Base-by-base conservation (phyloP, 1,140 invertebrate species). In the Euglossa dilemma region DNA sequence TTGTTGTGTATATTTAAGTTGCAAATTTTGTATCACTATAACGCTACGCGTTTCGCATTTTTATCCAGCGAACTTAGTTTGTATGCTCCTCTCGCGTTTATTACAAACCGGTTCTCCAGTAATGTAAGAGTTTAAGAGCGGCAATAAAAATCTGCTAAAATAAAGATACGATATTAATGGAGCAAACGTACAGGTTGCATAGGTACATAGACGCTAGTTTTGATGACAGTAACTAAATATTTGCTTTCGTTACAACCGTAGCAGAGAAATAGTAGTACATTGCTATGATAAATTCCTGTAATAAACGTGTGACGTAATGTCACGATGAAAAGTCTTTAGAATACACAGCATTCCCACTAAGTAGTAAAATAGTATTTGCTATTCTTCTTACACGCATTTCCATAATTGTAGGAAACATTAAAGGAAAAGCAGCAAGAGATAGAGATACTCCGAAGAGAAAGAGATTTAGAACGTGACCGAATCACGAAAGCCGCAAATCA, bases 341-440 rank as follows among this genome's bases (percentile, higher is more conserved):
- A 45, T 52, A 28, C 18, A 61, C 20, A 59, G 8, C 25, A 25
- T 50, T 71, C 47, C 23, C 12, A 23, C 50, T 25, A 73, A 71
- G 36, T 70, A 16, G 64, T 59, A 18, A n/a, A 43, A 54, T 45
- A 47, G 43, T 54, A 47, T 8, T 43, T 63, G 12, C 20, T 61
- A 69, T 45, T 28, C 59, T n/a, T 64, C 18, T 45, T 47, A 78
- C 1, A 56, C 6, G n/a, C 3, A 16, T 64, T 0, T 71, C 3
- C 54, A 52, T 80, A 36, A n/a, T 94, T 94, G 90, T 92, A 99
- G 98, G 98, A 99, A 92, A 94, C 97, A 47, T 94, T 99, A 79
- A 97, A 97, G 92, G 98, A 99, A 93, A 99, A 99, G 92, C 97
- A 99, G 91, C 96, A 97, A 83, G 98, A 99, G 90, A 97, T 99